phyloP scores from a whole-genome alignment of 2,113 vertebrate genomes.

The Dipodomys stephensi region DNA sequence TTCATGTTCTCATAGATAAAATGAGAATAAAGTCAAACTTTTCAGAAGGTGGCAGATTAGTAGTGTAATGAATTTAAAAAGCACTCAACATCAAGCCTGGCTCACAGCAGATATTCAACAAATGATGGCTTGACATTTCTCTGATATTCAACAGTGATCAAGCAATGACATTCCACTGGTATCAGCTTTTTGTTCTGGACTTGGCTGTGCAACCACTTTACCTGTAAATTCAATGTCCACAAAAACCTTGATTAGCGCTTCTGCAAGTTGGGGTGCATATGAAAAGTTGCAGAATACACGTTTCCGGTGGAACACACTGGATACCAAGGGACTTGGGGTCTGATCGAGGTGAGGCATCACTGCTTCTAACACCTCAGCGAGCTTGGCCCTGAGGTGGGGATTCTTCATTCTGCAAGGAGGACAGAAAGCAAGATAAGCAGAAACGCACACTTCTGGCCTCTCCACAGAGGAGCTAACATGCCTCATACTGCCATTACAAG shows the following conservation, averaged over 20 bases:
- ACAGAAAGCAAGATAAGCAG: background rate
- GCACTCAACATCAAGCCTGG: background rate
- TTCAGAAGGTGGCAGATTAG: background rate
- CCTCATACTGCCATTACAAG: background rate
- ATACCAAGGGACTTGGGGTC: constrained; percentile 87
- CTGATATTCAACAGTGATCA: background rate
- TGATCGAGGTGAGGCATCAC: constrained; percentile 98
- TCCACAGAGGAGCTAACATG: background rate
- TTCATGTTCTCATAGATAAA: background rate
- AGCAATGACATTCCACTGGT: background rate
- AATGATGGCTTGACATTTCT: background rate
- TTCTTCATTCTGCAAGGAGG: constrained; percentile 94
- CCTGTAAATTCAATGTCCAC: constrained; percentile 99
- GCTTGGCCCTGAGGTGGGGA: constrained; percentile 96
- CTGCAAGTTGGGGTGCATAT: constrained; percentile 92
- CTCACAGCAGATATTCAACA: background rate
- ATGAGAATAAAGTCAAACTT: constrained; percentile 31
- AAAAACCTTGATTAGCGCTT: constrained; percentile 97
- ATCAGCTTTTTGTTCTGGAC: background rate
- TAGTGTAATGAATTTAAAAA: background rate
- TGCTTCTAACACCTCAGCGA: constrained; percentile 97
- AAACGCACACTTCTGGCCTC: background rate
- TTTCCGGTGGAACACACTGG: constrained; percentile 94
- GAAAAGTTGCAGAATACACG: constrained; percentile 95
- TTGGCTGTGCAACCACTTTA: background rate